Base-by-base conservation (phyloP, 2,888 invertebrate species). In the Phanerotoma sp. region DNA sequence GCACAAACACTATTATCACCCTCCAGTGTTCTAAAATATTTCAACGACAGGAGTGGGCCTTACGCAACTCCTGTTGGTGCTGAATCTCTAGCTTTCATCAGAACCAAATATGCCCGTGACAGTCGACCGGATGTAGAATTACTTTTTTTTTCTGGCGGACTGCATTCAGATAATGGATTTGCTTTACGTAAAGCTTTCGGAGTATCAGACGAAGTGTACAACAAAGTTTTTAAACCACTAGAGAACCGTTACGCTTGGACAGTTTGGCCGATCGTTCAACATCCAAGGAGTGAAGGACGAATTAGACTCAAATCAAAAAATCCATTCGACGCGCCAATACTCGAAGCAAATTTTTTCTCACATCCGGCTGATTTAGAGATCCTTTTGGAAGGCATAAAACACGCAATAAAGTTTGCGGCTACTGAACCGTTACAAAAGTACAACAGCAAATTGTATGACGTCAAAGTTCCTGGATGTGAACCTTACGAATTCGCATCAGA, bases 311-410 rank as follows among this genome's bases (percentile, higher is more conserved):
- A 81, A 66, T 87, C 85, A 10, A 84, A 79, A 54, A 84, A 92
- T 72, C 91, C 92, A 0, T 82, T 83, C 63, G 81, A 84, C 0
- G 83, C 86, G 64, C 91, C 93, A 0, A 77, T 83, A n/a, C 81
- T 93, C 49, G 84, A 91, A 62, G 88, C 91, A 0, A 90, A 89
- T 71, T 96, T 94, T 74, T 84, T 93, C 69, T 81, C 85, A 0
- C 83, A 89, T 67, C 81, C 81, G 4, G 79, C 67, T 1, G 77
- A 77, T 46, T 9, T 77, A 2, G 75, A 76, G 40, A 71, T 75
- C n/a, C 62, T 77, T 18, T 51, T 80, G 10, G 79, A 78, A 47
- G 80, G 79, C 2, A 59, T 88, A 37, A 85, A 87, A 62, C 82
- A 79, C 65, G 79, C 80, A 1, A 79, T 84, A 40, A 77, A 77